phyloP scores from a whole-genome alignment of 2,888 invertebrate genomes.

The Amphimallon solstitiale region DNA sequence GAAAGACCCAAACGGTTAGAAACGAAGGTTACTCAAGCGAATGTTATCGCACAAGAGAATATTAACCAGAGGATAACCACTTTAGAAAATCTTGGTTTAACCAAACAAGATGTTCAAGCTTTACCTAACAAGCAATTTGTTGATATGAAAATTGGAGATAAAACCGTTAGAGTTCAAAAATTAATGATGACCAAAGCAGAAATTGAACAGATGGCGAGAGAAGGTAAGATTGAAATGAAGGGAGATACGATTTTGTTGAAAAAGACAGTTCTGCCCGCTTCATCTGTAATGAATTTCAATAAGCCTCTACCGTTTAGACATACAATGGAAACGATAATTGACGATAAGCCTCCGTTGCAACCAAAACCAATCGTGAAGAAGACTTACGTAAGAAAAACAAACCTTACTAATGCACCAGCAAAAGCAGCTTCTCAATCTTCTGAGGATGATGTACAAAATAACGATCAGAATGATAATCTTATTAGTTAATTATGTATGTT shows the following conservation, averaged over 20 bases:
- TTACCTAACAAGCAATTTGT: constrained; percentile 55
- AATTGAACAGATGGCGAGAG: constrained; percentile 73
- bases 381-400: constrained; percentile 46
- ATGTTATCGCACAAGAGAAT: constrained; percentile 47
- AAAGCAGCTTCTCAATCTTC: neutral
- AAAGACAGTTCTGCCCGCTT: constrained; percentile 38
- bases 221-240: constrained; percentile 73
- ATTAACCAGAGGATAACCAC: constrained; percentile 44
- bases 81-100: constrained; percentile 52
- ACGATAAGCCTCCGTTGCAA: constrained; percentile 35
- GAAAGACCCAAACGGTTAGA: constrained; percentile 42
- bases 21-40: constrained; percentile 38
- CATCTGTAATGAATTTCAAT: neutral
- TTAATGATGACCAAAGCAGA: constrained; percentile 75
- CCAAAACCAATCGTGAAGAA: constrained; percentile 44
- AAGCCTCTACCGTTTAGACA: constrained; percentile 31
- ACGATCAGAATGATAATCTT: constrained; percentile 14
- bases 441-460: constrained; percentile 3
- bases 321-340: constrained; percentile 44
- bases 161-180: constrained; percentile 73
- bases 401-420: neutral
- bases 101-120: constrained; percentile 52
- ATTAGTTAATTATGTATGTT: neutral
- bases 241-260: constrained; percentile 56
- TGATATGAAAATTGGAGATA: constrained; percentile 66